Evolutionary conservation across 2,797 vertebrate species (phyloP).

Genomic region (Danio choprae): DNA sequence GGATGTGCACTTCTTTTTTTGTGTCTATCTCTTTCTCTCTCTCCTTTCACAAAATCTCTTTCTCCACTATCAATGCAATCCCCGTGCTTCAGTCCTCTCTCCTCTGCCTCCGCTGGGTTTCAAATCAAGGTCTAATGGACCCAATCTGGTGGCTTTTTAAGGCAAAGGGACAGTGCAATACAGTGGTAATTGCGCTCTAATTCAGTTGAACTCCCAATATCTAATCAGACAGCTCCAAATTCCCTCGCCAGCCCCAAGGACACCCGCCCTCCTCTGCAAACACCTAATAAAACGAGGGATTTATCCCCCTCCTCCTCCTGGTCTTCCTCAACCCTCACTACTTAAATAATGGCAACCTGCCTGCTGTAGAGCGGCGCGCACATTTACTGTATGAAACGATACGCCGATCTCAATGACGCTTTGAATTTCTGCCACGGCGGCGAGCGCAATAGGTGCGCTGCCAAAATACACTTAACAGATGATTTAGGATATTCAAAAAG

Average conservation of each 20-base stretch:
- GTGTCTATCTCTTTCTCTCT: constrained; percentile 25
- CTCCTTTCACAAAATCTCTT: constrained; percentile 12
- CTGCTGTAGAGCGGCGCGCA: constrained; percentile 51
- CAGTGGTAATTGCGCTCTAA: constrained; percentile 70
- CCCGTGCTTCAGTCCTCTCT: constrained; percentile 48
- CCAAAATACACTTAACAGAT: constrained; percentile 66
- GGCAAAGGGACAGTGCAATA: constrained; percentile 66
- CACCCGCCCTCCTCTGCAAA: constrained; percentile 66
- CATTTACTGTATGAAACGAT: constrained; percentile 62
- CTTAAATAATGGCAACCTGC: constrained; percentile 64
- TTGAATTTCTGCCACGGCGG: constrained; percentile 58
- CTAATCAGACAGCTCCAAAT: constrained; percentile 72
- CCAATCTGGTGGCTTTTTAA: constrained; percentile 69
- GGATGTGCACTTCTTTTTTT: constrained; percentile 44
- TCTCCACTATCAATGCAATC: constrained; percentile 59
- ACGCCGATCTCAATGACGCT: constrained; percentile 60
- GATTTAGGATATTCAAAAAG: constrained; percentile 64
- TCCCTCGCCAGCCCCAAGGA: constrained; percentile 68
- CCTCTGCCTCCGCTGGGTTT: constrained; percentile 61
- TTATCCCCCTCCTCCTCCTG: constrained; percentile 56
- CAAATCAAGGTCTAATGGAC: constrained; percentile 69
- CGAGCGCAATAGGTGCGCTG: constrained; percentile 46
- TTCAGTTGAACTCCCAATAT: constrained; percentile 72
- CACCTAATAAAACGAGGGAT: constrained; percentile 68
- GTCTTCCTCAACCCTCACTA: constrained; percentile 49